Conservation (phyloP, 2,113 vertebrate species). For the Paralichthys olivaceus region DNA sequence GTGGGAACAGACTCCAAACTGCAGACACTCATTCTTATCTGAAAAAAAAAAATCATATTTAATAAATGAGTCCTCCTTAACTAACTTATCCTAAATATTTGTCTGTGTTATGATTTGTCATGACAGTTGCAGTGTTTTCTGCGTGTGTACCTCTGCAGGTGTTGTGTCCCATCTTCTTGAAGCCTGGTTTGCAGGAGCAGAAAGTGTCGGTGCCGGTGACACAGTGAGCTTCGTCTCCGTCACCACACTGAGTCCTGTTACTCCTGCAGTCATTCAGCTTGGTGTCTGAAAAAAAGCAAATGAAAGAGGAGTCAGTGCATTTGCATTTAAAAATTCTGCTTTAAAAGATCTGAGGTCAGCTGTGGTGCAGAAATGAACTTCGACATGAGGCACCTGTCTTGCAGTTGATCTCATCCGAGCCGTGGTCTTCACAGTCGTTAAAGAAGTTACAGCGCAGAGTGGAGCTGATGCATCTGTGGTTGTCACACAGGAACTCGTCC, state of each 20-base stretch:
- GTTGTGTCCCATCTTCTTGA: slow-evolving; percentile 87
- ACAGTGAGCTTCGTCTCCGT: slow-evolving; percentile 89
- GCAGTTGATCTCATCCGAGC: slow-evolving; percentile 88
- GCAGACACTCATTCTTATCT: slow-evolving; percentile 94
- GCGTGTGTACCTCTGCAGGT: slow-evolving; percentile 88
- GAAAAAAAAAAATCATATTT: slow-evolving; percentile 10
- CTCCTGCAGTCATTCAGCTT: slow-evolving; percentile 88
- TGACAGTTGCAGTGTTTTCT: background rate
- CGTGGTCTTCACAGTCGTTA: slow-evolving; percentile 95
- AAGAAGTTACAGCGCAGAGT: slow-evolving; percentile 93
- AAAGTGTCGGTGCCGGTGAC: slow-evolving; percentile 85
- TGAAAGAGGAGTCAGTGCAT: background rate
- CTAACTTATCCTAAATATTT: background rate
- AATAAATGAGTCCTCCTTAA: no score
- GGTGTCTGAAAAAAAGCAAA: slow-evolving; percentile 78
- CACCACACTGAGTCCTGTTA: slow-evolving; percentile 89
- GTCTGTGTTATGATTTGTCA: background rate
- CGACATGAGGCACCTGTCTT: slow-evolving; percentile 67
- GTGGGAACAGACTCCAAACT: slow-evolving; percentile 93
- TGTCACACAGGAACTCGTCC: slow-evolving; percentile 90
- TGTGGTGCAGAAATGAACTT: background rate
- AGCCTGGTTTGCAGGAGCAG: slow-evolving; percentile 92
- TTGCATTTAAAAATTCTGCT: background rate
- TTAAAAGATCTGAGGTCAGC: background rate
- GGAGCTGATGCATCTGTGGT: slow-evolving; percentile 89